Evolutionary conservation across 2,113 vertebrate species (phyloP).

Genomic region (Alouatta palliata): DNA sequence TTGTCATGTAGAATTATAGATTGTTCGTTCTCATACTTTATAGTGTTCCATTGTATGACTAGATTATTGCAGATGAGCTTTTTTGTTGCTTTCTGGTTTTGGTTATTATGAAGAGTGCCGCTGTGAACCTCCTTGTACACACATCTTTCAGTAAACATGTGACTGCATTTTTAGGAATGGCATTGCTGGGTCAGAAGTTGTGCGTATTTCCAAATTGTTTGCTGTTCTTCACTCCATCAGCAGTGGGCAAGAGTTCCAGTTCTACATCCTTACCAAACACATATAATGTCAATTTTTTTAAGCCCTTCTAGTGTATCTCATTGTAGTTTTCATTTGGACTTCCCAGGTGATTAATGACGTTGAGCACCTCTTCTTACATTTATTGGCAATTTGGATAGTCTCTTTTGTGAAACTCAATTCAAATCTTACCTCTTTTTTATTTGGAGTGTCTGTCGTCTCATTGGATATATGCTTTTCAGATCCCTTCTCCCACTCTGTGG

Average conservation of each 20-base stretch:
- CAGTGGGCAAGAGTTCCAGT: not conserved
- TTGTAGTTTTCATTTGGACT: not conserved
- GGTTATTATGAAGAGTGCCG: not conserved
- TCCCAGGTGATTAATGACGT: not conserved
- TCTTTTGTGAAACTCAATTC: not conserved
- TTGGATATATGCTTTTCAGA: not conserved
- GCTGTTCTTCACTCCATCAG: no score
- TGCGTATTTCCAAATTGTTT: not conserved
- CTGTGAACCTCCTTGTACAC: not conserved
- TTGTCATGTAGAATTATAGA: accelerated
- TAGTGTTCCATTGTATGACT: not conserved
- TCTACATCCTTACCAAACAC: not conserved
- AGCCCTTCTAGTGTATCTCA: not conserved
- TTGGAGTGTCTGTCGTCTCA: not conserved
- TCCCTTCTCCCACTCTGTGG: not conserved
- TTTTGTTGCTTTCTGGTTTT: not conserved
- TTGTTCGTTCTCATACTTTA: not conserved
- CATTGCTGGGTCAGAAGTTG: not conserved
- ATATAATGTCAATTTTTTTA: accelerated
- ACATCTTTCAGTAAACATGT: not conserved
- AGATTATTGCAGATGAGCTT: not conserved
- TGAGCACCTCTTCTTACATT: not conserved
- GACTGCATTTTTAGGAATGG: not conserved
- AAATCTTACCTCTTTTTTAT: not conserved
- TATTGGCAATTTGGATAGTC: not conserved